Percentiles rank a stretch among this genome's conserved stretches.
Evolutionary conservation across 1,140 invertebrate genomes (phyloP).

Genomic region (Oreohelix idahoensis): DNA sequence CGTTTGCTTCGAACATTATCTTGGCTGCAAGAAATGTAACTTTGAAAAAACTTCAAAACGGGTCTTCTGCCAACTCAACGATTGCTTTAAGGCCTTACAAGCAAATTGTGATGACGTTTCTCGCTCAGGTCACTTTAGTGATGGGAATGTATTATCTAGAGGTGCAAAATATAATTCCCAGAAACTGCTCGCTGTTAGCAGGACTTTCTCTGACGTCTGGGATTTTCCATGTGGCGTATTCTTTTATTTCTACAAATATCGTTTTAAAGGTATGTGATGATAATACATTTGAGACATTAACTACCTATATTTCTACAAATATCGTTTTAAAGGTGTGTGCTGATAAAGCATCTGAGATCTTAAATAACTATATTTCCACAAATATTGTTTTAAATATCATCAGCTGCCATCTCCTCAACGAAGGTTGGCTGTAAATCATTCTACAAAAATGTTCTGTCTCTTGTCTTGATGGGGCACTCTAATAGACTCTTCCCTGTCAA

Average conservation of each 20-base stretch:
- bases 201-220: constrained; percentile 13
- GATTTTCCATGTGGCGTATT: constrained; percentile 49
- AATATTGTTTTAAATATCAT: no score
- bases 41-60: constrained; percentile 21
- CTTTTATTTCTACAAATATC: constrained; percentile 47
- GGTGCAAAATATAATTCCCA: not conserved
- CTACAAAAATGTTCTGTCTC: no score
- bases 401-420: no score
- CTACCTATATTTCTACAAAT: no score
- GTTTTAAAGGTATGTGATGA: constrained; percentile 43
- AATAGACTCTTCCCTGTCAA: no score
- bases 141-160: not conserved
- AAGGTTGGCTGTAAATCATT: no score
- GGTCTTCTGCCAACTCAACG: not conserved
- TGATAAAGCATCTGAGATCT: no score
- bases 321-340: no score
- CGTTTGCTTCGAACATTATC: constrained; percentile 41
- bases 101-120: not conserved
- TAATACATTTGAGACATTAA: no score
- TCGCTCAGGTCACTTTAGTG: not conserved
- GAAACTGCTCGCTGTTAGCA: not conserved
- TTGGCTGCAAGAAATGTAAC: constrained; percentile 43
- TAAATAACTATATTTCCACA: no score
- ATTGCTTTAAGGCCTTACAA: not conserved
- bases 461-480: no score